Base-by-base conservation (phyloP, 2,888 invertebrate genomes). In the Eupelmus urozonus region DNA sequence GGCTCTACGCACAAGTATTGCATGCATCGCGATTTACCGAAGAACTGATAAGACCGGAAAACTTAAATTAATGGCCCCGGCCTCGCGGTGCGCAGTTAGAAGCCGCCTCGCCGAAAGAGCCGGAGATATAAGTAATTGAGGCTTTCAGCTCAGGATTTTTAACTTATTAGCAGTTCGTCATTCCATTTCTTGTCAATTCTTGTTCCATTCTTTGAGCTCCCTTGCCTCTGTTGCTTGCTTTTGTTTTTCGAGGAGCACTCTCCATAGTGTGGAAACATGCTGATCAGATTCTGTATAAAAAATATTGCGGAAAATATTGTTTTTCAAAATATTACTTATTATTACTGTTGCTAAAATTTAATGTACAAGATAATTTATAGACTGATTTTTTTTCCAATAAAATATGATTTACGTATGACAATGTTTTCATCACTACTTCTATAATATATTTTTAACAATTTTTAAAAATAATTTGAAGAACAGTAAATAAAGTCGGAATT, bases 1-100 rank as follows among this genome's bases (percentile, higher is more conserved):
- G n/a, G n/a, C n/a, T n/a, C n/a, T 7, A 18, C 27, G 18, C 20
- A 4, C 16, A 53, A 66, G 74, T 70, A 70, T 70, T 25, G 73
- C 69, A 63, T 76, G 76, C 74, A 74, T 77, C 76, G 66, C 73
- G 76, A 76, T 80, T 77, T 62, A 76, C 66, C 66, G 70, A 77
- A 74, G 76, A 80, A 69, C n/a, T 70, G 69, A 69, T 79, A 79
- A 79, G 79, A 73, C 34, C 49, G 69, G 69, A 55, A 76, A 73
- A 80, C 79, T 80, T 77, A 45, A 76, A 80, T 70, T 63, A 76
- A 80, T 79, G 72, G 69, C 29, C 29, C 42, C 40, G 16, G 16
- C 45, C 20, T 29, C 13, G 18, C 25, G n/a, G 18, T 18, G 29
- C 42, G 29, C n/a, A n/a, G 42, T 42, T 25, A 49, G 51, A 5